Percentiles rank a stretch among this genome's conserved stretches.
phyloP scores from a whole-genome alignment of 2,888 invertebrate genomes.

The Toxonevra muliebris region DNA sequence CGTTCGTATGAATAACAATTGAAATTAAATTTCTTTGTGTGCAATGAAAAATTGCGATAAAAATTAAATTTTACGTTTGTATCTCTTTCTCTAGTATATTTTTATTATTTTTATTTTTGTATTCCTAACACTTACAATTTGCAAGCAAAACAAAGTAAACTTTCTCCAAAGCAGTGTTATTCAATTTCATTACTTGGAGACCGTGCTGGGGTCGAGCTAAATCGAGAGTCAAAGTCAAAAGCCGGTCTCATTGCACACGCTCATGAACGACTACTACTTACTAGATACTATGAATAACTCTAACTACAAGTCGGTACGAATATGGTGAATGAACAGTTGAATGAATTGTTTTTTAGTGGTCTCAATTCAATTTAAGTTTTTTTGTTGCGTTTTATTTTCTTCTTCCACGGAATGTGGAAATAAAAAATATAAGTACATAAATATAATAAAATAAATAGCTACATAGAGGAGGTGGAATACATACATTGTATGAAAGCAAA shows the following conservation, averaged over 20 bases:
- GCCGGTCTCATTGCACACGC: no score
- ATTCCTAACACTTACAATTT: no score
- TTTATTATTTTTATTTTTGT: no score
- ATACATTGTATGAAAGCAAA: neutral
- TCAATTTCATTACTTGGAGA: conserved; percentile 24
- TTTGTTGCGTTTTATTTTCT: neutral
- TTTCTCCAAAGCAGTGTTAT: conserved; percentile 22
- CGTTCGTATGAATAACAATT: no score
- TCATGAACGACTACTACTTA: no score
- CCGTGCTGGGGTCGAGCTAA: neutral
- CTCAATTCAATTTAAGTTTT: neutral
- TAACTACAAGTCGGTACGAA: neutral
- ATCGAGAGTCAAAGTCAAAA: no score
- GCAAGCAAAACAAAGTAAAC: conserved; percentile 15
- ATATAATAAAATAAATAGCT: no score
- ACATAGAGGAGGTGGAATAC: no score
- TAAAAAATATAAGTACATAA: no score
- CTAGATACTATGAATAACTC: no score
- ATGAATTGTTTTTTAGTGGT: conserved; percentile 14
- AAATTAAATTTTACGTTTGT: neutral
- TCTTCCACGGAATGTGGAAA: no score
- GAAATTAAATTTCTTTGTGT: neutral
- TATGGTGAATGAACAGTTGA: conserved; percentile 8
- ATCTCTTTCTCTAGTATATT: neutral
- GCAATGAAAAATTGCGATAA: neutral